Conservation (phyloP, 2,113 vertebrate species). For the Ifrita kowaldi region DNA sequence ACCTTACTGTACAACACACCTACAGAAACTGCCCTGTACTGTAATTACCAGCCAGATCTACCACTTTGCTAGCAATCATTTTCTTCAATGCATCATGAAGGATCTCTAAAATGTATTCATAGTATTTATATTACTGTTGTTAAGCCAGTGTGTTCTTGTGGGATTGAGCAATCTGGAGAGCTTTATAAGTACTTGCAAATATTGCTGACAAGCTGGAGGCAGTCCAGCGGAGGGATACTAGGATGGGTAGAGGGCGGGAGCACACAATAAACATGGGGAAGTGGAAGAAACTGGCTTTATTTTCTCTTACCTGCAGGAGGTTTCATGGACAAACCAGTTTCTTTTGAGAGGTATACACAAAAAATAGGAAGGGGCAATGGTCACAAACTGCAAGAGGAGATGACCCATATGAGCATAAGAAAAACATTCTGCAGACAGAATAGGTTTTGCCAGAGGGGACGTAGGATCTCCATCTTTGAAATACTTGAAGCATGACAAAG, state of each 20-base stretch:
- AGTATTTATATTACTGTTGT: conserved; percentile 29
- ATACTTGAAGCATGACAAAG: not conserved
- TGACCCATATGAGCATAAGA: not conserved
- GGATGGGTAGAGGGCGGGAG: not conserved
- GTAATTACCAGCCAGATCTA: not conserved
- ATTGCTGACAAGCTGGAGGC: not conserved
- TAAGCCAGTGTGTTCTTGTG: not conserved
- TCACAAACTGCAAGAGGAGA: not conserved
- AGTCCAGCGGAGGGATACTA: not conserved
- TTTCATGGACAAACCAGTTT: not conserved
- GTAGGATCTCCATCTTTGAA: not conserved
- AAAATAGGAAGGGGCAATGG: not conserved
- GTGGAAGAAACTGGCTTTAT: not conserved
- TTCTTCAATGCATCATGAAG: not conserved
- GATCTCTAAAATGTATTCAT: not conserved
- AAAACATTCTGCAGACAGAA: not conserved
- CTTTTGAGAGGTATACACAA: not conserved
- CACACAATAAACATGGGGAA: not conserved
- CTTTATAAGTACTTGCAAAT: not conserved
- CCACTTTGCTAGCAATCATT: not conserved
- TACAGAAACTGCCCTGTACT: not conserved
- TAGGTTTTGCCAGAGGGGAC: not conserved
- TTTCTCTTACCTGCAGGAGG: not conserved
- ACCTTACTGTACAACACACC: not conserved
- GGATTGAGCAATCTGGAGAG: not conserved